A percentile compares a stretch with the other conserved stretches of the same genome.
Evolutionary conservation across 1,140 invertebrate species (phyloP).

Genomic region (Panulirus ornatus): DNA sequence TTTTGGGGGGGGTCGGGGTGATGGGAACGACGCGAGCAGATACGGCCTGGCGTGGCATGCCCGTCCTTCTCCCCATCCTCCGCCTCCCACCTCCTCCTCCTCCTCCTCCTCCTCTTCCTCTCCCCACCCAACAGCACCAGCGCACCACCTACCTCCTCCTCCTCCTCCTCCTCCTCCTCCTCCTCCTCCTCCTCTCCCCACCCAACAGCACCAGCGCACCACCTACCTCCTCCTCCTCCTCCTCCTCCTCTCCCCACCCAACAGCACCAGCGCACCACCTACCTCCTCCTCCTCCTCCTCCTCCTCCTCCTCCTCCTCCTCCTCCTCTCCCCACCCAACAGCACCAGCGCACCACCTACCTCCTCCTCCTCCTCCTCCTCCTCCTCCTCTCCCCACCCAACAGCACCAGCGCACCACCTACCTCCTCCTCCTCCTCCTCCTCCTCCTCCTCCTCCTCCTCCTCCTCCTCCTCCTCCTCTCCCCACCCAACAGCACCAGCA

Average conservation of each 20-base stretch:
- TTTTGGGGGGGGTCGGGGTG: slow-evolving; percentile 4
- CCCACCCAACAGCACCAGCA: not conserved
- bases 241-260: not conserved
- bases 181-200: not conserved
- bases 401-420: not conserved
- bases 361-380: not conserved
- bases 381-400: not conserved
- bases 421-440: not conserved
- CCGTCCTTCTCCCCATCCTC: no score
- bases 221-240: not conserved
- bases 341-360: no score
- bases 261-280: no score
- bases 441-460: not conserved
- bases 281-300: not conserved
- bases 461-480: not conserved
- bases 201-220: no score
- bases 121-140: no score
- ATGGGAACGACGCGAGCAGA: not conserved
- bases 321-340: not conserved
- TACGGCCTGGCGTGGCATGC: not conserved
- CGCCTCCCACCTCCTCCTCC: no score
- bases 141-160: no score
- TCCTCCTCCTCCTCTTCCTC: no score
- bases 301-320: not conserved
- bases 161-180: not conserved